Evolutionary conservation across 1,140 invertebrate genomes (phyloP).

Genomic region (Drosophila jambulina): DNA sequence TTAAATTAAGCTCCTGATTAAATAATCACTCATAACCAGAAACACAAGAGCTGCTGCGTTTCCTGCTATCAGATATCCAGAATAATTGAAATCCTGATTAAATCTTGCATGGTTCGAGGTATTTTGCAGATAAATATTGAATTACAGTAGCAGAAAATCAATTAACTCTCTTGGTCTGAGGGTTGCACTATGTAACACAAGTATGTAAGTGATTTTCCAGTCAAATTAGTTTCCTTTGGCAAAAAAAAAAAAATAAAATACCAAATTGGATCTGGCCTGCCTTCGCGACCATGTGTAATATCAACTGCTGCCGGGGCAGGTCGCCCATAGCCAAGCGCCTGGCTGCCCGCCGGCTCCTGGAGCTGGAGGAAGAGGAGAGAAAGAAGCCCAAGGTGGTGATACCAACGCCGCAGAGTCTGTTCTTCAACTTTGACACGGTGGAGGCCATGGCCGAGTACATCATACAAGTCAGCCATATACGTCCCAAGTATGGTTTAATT

Average conservation of each 20-base stretch:
- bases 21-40: conserved; percentile 13
- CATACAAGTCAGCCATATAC: conserved; percentile 88
- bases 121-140: not conserved
- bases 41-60: not conserved
- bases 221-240: not conserved
- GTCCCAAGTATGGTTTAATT: conserved; percentile 95
- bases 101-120: not conserved
- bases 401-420: conserved; percentile 36
- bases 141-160: conserved; percentile 5
- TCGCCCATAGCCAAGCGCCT: conserved; percentile 50
- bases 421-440: conserved; percentile 89
- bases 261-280: not conserved
- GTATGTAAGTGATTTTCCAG: not conserved
- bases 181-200: not conserved
- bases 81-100: conserved; percentile 6
- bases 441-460: conserved; percentile 91
- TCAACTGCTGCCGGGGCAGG: conserved; percentile 48
- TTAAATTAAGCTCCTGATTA: conserved; percentile 15
- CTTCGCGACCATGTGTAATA: conserved; percentile 53
- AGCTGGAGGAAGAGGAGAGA: conserved; percentile 12
- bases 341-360: conserved; percentile 24
- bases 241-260: not conserved
- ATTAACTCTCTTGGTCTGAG: not conserved
- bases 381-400: conserved; percentile 25
- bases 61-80: not conserved